Base-by-base conservation (phyloP, 2,888 invertebrate species). In the Cantharis flavilabris region DNA sequence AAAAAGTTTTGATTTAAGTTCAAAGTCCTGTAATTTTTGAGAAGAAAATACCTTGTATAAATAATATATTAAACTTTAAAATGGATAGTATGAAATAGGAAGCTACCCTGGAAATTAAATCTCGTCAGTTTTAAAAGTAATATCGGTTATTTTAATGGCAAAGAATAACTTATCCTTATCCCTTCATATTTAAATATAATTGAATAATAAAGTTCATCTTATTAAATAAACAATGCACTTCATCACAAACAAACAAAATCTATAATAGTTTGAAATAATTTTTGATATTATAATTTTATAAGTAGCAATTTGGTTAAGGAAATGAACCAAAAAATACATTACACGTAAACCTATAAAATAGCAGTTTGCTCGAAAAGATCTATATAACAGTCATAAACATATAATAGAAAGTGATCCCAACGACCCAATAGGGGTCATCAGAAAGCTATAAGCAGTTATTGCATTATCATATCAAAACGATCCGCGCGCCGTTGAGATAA, bases 391-490 rank as follows among this genome's bases (percentile, higher is more conserved):
- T 72, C 71, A 78, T 78, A 78, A 78, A 75, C 75, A 78, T 78
- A 78, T 78, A 78, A 78, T 78, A 78, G 78, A 78, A 78, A 78
- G 75, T 78, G 78, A 78, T 78, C 78, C 73, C 70, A 78, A 78
- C 78, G 75, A 75, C 70, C 75, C 75, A 78, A 78, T 78, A 75
- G 78, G 70, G 78, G 78, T 78, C 78, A 78, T 78, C 78, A 78
- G 78, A 78, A 78, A 78, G 75, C 78, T 78, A 78, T 78, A 75
- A 78, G 75, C 75, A 73, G 75, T 78, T 78, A 78, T 78, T 78
- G 78, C 78, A 78, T 78, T 78, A 78, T 78, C 78, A 78, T 78
- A 78, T 75, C 75, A 73, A 78, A 78, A 78, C 78, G 78, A 78
- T 78, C 78, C 75, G 64, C 72, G 72, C 73, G 75, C 70, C 67